Conservation (phyloP, 2,888 invertebrate genomes). For the Athetis lepigone region DNA sequence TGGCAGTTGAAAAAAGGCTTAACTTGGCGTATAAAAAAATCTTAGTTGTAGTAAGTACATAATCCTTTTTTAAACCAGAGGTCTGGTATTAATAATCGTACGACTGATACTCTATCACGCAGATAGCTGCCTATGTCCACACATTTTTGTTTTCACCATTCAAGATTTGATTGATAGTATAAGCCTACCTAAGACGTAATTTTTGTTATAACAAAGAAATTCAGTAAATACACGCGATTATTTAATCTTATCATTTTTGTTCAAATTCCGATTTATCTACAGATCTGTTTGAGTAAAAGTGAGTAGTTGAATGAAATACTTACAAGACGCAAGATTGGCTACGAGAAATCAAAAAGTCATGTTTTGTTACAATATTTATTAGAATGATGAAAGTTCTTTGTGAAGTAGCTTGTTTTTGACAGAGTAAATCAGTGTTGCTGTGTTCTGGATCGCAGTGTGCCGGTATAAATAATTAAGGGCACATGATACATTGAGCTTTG, state of each 20-base stretch:
- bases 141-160: not conserved
- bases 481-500: too few species aligned
- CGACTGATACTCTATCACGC: not conserved
- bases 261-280: conserved; percentile 3
- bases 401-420: too few species aligned
- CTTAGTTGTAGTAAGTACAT: too few species aligned
- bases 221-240: not conserved
- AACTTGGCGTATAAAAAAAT: too few species aligned
- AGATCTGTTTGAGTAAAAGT: not conserved
- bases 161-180: not conserved
- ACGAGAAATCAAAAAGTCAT: not conserved
- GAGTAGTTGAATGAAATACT: conserved; percentile 13
- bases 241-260: conserved; percentile 17
- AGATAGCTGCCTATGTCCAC: not conserved
- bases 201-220: not conserved
- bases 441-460: too few species aligned
- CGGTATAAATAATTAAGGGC: too few species aligned
- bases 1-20: too few species aligned
- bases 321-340: not conserved
- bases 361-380: too few species aligned
- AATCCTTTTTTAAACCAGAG: not conserved
- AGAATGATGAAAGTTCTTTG: too few species aligned
- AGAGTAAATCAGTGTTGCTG: too few species aligned
- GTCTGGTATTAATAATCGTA: too few species aligned
- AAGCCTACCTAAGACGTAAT: not conserved